Evolutionary conservation across 2,797 vertebrate genomes (phyloP).

Genomic region (Sebastes goodei): DNA sequence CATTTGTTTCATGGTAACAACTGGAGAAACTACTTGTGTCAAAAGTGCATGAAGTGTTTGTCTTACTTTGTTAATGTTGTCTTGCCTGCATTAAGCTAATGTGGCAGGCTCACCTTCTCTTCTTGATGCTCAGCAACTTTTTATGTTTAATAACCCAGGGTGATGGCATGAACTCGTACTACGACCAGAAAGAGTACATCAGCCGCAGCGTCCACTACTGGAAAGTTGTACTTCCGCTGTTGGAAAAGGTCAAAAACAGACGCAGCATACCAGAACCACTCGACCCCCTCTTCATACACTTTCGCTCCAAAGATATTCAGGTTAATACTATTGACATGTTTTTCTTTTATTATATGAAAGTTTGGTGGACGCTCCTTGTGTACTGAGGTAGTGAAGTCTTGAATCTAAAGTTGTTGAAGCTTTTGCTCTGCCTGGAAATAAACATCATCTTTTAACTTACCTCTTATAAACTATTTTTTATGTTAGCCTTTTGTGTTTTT

Average conservation of each 20-base stretch:
- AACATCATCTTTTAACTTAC: background rate
- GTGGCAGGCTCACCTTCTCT: background rate
- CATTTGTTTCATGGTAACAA: background rate
- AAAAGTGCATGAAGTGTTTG: background rate
- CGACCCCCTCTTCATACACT: slow-evolving; percentile 94
- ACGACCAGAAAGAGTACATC: slow-evolving; percentile 95
- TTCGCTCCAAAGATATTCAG: slow-evolving; percentile 91
- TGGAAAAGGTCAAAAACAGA: slow-evolving; percentile 89
- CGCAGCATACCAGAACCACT: slow-evolving; percentile 92
- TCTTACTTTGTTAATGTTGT: background rate
- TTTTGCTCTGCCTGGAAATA: background rate
- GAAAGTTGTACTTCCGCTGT: slow-evolving; percentile 88
- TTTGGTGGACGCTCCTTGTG: background rate
- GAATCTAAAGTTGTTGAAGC: background rate
- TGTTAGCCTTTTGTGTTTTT: background rate
- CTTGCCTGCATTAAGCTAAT: background rate
- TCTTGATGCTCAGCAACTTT: background rate
- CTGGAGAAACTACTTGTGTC: background rate
- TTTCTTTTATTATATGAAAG: background rate
- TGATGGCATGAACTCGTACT: slow-evolving; percentile 90
- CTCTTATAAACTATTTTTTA: background rate
- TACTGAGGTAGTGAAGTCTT: background rate
- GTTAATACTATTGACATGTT: slow-evolving; percentile 65
- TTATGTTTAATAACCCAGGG: slow-evolving; percentile 78
- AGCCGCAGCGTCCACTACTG: slow-evolving; percentile 95